Conservation (phyloP, 1,140 invertebrate species). For the Drosophila prosaltans region DNA sequence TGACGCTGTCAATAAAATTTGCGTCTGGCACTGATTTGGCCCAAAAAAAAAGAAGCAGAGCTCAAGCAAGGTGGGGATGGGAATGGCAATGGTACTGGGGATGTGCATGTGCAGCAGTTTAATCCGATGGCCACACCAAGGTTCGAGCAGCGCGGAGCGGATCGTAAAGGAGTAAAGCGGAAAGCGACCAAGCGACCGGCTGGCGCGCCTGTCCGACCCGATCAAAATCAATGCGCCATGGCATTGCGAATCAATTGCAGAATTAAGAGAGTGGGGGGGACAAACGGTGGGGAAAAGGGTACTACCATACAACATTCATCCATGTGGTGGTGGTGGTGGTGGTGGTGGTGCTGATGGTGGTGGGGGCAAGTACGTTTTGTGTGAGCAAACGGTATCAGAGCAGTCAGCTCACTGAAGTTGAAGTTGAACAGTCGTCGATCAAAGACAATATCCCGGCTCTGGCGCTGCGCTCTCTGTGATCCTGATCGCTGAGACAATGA, state of each 20-base stretch:
- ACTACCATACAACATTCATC: too few species aligned
- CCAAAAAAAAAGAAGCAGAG: constrained; percentile 1
- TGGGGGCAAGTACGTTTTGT: neutral
- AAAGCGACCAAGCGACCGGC: constrained; percentile 28
- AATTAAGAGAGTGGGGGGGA: constrained; percentile 15
- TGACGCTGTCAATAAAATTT: constrained; percentile 78
- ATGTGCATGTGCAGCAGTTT: neutral
- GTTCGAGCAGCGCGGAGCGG: neutral
- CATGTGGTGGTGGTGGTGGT: too few species aligned
- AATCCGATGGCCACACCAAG: too few species aligned
- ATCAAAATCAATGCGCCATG: constrained; percentile 77
- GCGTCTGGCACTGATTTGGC: constrained; percentile 65
- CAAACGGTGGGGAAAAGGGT: neutral
- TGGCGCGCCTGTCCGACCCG: constrained; percentile 72
- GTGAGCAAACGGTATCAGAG: constrained; percentile 42
- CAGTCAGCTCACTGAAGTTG: constrained; percentile 56
- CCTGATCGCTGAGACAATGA: constrained; percentile 44
- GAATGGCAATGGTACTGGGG: neutral
- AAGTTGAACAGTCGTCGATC: constrained; percentile 75
- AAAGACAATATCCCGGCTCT: constrained; percentile 70
- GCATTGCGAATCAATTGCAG: constrained; percentile 78
- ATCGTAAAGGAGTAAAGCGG: neutral
- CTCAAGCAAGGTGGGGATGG: neutral
- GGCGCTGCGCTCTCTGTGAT: constrained; percentile 15
- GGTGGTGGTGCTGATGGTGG: too few species aligned